These are phyloP conservation scores for Drosophila kuntzei DNA, from an alignment of 2,888 invertebrate species.

Conservation along the genomic window DNA sequence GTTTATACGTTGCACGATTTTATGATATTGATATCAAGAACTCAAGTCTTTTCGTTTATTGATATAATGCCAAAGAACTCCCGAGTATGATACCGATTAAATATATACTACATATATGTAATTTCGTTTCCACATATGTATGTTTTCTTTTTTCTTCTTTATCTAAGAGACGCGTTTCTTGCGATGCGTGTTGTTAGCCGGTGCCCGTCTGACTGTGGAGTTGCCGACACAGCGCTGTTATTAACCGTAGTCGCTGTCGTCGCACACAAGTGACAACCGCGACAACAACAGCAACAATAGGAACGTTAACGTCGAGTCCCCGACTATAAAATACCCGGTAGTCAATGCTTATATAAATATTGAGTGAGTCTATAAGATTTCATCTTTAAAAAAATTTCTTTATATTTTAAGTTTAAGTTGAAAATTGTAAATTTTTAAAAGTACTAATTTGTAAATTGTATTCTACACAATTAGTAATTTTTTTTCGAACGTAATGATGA, in stretches of 20 bases:
- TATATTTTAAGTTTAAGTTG: too few species aligned
- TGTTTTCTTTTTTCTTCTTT: constrained; percentile 24
- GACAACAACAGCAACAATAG: constrained; percentile 33
- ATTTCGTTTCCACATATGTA: constrained; percentile 34
- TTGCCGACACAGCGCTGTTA: constrained; percentile 61
- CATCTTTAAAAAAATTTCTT: too few species aligned
- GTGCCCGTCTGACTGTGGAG: constrained; percentile 68
- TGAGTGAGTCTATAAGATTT: too few species aligned
- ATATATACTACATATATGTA: constrained; percentile 12
- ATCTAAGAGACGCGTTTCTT: constrained; percentile 42
- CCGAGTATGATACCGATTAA: constrained; percentile 25
- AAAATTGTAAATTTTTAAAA: too few species aligned
- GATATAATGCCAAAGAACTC: constrained; percentile 22
- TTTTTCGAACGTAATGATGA: too few species aligned
- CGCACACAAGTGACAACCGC: constrained; percentile 55
- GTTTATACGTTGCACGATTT: constrained; percentile 15
- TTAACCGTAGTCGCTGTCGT: constrained; percentile 63
- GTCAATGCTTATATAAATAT: too few species aligned
- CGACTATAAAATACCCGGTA: not conserved
- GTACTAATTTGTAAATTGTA: too few species aligned
- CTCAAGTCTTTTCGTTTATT: constrained; percentile 44
- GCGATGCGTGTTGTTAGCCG: constrained; percentile 58
- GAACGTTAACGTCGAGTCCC: constrained; percentile 21
- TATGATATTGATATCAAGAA: not conserved
- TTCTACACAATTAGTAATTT: too few species aligned